These are phyloP conservation scores for Apodemus speciosus DNA, from an alignment of 2,113 vertebrate genomes.

Conservation along the genomic window DNA sequence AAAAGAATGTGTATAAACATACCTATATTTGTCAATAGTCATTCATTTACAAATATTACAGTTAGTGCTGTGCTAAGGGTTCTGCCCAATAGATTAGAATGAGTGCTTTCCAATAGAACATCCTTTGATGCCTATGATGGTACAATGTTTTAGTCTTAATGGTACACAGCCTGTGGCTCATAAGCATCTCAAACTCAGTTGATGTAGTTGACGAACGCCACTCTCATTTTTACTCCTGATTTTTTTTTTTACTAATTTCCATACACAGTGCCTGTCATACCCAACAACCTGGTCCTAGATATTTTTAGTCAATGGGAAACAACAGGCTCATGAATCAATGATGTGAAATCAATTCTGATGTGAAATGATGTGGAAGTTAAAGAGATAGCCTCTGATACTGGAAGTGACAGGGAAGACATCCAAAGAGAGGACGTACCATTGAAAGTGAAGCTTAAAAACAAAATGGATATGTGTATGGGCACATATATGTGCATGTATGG, in stretches of 20 bases:
- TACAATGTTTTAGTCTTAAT: not conserved
- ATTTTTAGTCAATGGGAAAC: not conserved
- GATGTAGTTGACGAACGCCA: not conserved
- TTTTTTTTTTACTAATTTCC: conserved; percentile 42
- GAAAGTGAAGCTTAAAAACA: not conserved
- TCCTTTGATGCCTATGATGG: not conserved
- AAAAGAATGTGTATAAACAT: not conserved
- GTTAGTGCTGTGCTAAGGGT: not conserved
- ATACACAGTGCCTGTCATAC: not conserved
- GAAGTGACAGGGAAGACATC: not conserved
- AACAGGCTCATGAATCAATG: not conserved
- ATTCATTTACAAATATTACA: conserved; percentile 15
- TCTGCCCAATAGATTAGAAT: not conserved
- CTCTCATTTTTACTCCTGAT: not conserved
- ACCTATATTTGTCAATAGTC: not conserved
- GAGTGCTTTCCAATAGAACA: not conserved
- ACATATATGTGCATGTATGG: not conserved
- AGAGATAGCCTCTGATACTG: not conserved
- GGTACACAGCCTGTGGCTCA: not conserved
- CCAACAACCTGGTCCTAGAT: not conserved
- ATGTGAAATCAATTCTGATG: not conserved
- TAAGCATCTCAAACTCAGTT: not conserved
- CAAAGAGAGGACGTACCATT: not conserved
- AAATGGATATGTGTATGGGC: not conserved
- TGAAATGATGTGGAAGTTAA: not conserved